phyloP scores from a whole-genome alignment of 1,140 invertebrate species.

The Cherax destructor region DNA sequence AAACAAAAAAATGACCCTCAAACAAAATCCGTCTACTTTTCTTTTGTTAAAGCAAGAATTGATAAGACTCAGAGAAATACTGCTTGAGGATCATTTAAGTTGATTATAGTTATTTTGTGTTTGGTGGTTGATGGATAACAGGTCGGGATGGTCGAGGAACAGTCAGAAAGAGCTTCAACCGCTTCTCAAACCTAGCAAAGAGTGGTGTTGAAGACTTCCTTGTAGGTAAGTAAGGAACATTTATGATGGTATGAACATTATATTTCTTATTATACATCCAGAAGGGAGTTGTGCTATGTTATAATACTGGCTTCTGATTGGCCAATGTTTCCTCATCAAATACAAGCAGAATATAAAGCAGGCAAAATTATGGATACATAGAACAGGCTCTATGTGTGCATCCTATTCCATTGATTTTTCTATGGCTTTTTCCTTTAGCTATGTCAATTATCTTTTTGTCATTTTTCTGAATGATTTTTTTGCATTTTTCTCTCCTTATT shows the following conservation, averaged over 20 bases:
- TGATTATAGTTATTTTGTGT: conserved; percentile 31
- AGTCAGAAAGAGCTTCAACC: conserved; percentile 84
- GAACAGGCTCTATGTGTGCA: no score
- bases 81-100: not conserved
- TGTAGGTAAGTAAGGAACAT: conserved; percentile 81
- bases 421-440: no score
- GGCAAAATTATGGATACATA: no score
- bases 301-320: no score
- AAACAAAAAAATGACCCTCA: not conserved
- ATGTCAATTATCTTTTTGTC: no score
- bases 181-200: conserved; percentile 95
- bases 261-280: no score
- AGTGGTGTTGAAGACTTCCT: conserved; percentile 94
- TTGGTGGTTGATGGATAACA: conserved; percentile 56
- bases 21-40: not conserved
- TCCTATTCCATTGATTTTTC: no score
- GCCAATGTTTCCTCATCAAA: no score
- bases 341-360: no score
- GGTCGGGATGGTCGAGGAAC: conserved; percentile 72
- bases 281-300: no score
- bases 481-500: no score
- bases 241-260: not conserved
- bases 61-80: not conserved
- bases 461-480: no score
- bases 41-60: not conserved